phyloP scores from a whole-genome alignment of 2,888 invertebrate species.

The Metopia argyrocephala region DNA sequence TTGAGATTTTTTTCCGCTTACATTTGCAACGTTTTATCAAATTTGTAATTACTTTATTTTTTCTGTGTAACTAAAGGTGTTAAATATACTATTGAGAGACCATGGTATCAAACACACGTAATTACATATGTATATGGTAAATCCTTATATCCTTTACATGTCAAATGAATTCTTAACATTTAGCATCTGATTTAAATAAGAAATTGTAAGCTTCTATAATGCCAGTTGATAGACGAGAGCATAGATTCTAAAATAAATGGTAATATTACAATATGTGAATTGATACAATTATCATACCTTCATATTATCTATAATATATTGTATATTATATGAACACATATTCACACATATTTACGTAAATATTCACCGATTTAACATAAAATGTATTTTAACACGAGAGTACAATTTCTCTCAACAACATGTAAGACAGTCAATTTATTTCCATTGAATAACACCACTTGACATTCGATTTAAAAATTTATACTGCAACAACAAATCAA shows the following conservation, averaged over 20 bases:
- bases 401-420: background rate
- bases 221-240: slow-evolving; percentile 28
- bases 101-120: no score
- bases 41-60: background rate
- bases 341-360: background rate
- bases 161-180: slow-evolving; percentile 4
- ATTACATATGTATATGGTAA: slow-evolving; percentile 14
- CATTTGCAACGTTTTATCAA: background rate
- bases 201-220: slow-evolving; percentile 40
- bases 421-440: slow-evolving; percentile 28
- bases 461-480: background rate
- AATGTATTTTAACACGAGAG: background rate
- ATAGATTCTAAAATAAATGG: no score
- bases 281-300: no score
- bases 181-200: slow-evolving; percentile 40
- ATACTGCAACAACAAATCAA: no score
- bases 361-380: background rate
- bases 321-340: background rate
- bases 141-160: slow-evolving; percentile 22
- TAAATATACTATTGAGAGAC: no score
- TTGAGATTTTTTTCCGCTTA: background rate
- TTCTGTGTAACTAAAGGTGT: slow-evolving; percentile 11
- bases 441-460: slow-evolving; percentile 12
- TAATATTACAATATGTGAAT: slow-evolving; percentile 15
- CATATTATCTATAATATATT: no score